Evolutionary conservation across 2,888 invertebrate genomes (phyloP).

Genomic region (Sarcophaga caerulescens): DNA sequence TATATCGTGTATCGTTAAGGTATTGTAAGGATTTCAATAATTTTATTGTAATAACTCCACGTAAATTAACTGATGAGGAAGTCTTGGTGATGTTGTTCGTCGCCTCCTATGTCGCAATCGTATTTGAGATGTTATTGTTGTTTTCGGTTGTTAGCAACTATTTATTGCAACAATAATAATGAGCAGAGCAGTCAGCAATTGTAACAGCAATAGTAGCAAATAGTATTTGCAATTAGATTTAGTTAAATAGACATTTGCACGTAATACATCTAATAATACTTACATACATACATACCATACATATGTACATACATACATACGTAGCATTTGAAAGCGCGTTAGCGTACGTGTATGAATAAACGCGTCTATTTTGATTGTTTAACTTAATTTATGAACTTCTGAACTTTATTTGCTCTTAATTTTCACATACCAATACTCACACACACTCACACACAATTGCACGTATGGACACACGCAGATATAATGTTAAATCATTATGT

Average conservation of each 20-base stretch:
- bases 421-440: slow-evolving; percentile 1
- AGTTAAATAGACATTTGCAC: slow-evolving; percentile 57
- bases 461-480: background rate
- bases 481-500: background rate
- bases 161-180: slow-evolving; percentile 41
- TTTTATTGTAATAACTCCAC: background rate
- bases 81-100: background rate
- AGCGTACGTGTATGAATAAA: slow-evolving; percentile 1
- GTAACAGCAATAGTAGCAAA: slow-evolving; percentile 17
- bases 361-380: slow-evolving; percentile 19
- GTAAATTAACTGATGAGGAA: background rate
- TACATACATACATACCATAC: background rate
- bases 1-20: background rate
- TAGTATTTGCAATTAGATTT: slow-evolving; percentile 50
- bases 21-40: background rate
- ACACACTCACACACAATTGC: background rate
- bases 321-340: background rate
- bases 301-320: too few species aligned
- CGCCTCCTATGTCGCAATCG: background rate
- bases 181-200: background rate
- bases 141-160: background rate
- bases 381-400: slow-evolving; percentile 46
- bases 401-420: slow-evolving; percentile 28
- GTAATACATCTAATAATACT: slow-evolving; percentile 39
- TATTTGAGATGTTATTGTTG: slow-evolving; percentile 25